Evolutionary conservation across 2,888 invertebrate genomes (phyloP).

Genomic region (Aleiodes leptofemur): DNA sequence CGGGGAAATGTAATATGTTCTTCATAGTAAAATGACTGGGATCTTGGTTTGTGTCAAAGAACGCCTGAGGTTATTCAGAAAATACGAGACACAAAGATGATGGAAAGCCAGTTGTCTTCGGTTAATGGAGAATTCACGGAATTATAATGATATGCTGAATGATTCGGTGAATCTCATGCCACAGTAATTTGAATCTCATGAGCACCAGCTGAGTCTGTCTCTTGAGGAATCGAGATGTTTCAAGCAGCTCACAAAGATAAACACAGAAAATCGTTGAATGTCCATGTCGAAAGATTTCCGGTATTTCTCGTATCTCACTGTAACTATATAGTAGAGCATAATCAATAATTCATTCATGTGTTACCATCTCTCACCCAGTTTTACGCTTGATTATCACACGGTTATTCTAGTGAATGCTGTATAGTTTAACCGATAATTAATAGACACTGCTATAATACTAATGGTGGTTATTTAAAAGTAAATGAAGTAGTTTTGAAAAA

Average conservation of each 20-base stretch:
- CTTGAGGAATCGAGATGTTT: constrained; percentile 34
- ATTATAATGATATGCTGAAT: constrained; percentile 47
- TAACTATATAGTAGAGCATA: constrained; percentile 1
- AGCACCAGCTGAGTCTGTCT: constrained; percentile 53
- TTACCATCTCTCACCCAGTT: constrained; percentile 15
- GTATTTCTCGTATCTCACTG: not conserved
- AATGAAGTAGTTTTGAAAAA: not conserved
- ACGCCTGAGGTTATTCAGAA: no score
- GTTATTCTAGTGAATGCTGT: not conserved
- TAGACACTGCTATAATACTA: not conserved
- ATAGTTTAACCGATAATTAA: not conserved
- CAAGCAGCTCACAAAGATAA: constrained; percentile 7
- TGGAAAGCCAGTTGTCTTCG: constrained; percentile 8
- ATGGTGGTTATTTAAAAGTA: not conserved
- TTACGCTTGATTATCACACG: constrained; percentile 18
- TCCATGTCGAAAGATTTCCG: not conserved
- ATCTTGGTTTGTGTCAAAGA: no score
- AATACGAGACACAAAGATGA: not conserved
- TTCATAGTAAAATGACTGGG: no score
- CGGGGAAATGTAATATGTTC: no score
- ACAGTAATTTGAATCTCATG: constrained; percentile 56
- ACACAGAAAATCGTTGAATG: not conserved
- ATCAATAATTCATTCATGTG: constrained; percentile 23
- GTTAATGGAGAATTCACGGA: constrained; percentile 31
- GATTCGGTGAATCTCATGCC: constrained; percentile 55